phyloP scores from a whole-genome alignment of 2,113 vertebrate species.

The Sardina pilchardus region DNA sequence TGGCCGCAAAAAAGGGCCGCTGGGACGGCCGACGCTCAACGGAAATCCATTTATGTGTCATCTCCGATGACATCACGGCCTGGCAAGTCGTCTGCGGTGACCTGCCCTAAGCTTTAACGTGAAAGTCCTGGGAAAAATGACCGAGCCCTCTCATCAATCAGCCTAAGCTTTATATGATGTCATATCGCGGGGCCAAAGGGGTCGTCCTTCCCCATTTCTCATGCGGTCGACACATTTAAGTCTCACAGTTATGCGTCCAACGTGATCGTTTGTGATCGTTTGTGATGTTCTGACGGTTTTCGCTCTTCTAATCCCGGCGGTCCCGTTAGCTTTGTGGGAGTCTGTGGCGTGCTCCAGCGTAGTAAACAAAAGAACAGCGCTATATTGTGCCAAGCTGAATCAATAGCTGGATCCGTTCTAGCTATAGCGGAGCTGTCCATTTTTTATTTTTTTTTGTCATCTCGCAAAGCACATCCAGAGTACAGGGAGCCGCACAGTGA shows the following conservation, averaged over 20 bases:
- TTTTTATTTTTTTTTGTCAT: too few species aligned
- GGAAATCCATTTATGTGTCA: conserved; percentile 49
- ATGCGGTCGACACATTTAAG: too few species aligned
- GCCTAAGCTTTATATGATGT: not conserved
- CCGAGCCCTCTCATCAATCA: not conserved
- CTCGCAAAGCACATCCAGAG: not conserved
- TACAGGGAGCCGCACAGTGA: not conserved
- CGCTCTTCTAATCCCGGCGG: not conserved
- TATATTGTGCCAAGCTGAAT: not conserved
- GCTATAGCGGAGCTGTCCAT: too few species aligned
- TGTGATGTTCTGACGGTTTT: not conserved
- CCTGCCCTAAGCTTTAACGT: not conserved
- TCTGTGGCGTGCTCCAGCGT: not conserved
- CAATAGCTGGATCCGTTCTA: not conserved
- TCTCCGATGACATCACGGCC: conserved; percentile 36
- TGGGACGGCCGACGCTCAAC: conserved; percentile 42
- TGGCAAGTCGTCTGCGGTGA: conserved; percentile 31
- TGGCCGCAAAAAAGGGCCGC: conserved; percentile 33
- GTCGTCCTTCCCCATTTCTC: too few species aligned
- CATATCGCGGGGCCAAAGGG: not conserved
- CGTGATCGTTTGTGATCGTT: not conserved
- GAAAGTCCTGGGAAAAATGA: not conserved
- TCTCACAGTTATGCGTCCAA: not conserved
- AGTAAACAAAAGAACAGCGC: not conserved
- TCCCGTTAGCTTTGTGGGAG: not conserved